phyloP scores from a whole-genome alignment of 2,888 invertebrate genomes.

The Cactoblastis cactorum region DNA sequence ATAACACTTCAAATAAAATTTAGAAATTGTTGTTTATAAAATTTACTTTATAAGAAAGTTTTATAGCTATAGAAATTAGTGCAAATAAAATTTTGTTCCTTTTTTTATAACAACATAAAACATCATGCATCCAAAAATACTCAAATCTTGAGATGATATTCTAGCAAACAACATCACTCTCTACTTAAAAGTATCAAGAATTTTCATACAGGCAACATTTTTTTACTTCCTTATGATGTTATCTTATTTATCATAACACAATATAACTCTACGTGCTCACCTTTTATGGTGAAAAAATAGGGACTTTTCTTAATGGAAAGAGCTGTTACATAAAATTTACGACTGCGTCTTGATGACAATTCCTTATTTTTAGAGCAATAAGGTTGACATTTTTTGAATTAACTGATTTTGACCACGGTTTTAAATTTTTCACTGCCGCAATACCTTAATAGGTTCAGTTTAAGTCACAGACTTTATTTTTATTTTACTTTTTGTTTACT shows the following conservation, averaged over 20 bases:
- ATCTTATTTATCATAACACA: slow-evolving; percentile 10
- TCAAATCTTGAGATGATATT: not conserved
- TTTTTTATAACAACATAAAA: not conserved
- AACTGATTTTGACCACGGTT: not conserved
- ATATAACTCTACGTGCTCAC: not conserved
- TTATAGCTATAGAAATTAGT: too few relatives aligned
- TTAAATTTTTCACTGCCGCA: not conserved
- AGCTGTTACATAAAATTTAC: slow-evolving; percentile 3
- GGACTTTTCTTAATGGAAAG: not conserved
- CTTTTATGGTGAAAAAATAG: slow-evolving; percentile 8
- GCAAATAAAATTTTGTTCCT: too few relatives aligned
- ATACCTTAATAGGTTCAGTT: not conserved
- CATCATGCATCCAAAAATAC: not conserved
- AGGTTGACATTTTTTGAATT: not conserved
- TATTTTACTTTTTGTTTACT: too few relatives aligned
- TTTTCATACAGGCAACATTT: slow-evolving; percentile 6
- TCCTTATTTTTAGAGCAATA: not conserved
- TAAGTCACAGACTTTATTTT: too few relatives aligned
- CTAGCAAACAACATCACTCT: slow-evolving; percentile 19
- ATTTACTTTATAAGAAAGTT: too few relatives aligned
- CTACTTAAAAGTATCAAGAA: slow-evolving; percentile 15
- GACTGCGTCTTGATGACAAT: not conserved
- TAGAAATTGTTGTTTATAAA: too few relatives aligned
- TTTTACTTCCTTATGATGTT: slow-evolving; percentile 5
- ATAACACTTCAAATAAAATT: too few relatives aligned